Evolutionary conservation across 2,888 invertebrate species (phyloP), one percentile per base, ranked within the genome.

Genomic region (Parnassius glacialis): DNA sequence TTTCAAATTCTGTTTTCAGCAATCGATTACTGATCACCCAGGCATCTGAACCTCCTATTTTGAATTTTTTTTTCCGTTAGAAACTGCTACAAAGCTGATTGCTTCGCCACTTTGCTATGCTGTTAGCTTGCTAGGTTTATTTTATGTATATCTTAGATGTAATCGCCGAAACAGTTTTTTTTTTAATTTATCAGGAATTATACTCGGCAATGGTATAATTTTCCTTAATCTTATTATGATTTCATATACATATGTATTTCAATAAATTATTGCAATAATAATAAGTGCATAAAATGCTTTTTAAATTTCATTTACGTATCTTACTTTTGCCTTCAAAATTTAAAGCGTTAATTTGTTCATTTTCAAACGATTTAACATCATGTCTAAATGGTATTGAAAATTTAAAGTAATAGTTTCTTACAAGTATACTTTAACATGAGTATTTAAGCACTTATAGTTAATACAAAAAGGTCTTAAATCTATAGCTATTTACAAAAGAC

Each of bases 381-480:
- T 48, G 43, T n/a, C 41, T 55, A 55, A n/a, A 59, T 5, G n/a
- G 43, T 57, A 52, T 20, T 10, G 42, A 57, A 47, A 43, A 43
- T 20, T 43, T 50, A 16, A 58, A 45, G 43, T 62, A 50, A 10
- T 13, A 9, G n/a, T 16, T 44, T 43, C 45, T 58, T 58, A 62
- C 13, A 44, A 16, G 74, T 81, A 83, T 59, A 79, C 64, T 69
- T 77, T 82, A 82, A 64, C 57, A 80, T 88, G 89, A 90, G 90
- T 89, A 90, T 89, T 90, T 76, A 74, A 81, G 81, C 51, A 76
- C 81, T 82, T 87, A 85, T 69, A 66, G 77, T 69, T 80, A 83
- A 79, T 73, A 77, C 73, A 67, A 51, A 58, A 59, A 20, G 7
- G 47, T 34, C 41, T 57, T 51, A 48, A 53, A 63, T 56, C 47